These are phyloP conservation scores for Somateria mollissima DNA, from an alignment of 2,797 vertebrate species.

Conservation along the genomic window DNA sequence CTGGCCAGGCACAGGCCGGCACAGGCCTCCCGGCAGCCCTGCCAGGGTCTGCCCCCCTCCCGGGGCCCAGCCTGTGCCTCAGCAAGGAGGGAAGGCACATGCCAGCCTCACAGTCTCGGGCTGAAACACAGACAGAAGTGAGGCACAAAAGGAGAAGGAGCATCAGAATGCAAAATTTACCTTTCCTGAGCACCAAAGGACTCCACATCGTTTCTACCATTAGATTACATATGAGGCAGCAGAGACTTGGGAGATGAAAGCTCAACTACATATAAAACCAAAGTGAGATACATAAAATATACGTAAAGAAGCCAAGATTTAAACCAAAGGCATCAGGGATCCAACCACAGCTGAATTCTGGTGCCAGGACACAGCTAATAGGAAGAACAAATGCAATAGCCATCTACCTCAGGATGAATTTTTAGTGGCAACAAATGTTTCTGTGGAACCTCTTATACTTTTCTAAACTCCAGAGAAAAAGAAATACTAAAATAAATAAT, in stretches of 20 bases:
- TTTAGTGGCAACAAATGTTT: neutral
- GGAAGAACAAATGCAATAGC: slow-evolving; percentile 1
- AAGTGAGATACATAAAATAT: neutral
- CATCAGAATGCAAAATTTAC: neutral
- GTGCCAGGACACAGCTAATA: slow-evolving; percentile 6
- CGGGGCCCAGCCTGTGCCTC: rapidly evolving
- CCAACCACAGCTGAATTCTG: neutral
- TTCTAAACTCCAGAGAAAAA: neutral
- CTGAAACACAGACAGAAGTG: neutral
- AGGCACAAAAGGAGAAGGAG: neutral
- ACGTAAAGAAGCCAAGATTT: slow-evolving; percentile 19
- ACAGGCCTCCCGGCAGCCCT: neutral
- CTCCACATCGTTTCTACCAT: neutral
- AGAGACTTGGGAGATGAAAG: slow-evolving; percentile 14
- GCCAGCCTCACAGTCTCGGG: neutral
- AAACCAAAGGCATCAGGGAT: slow-evolving; percentile 36
- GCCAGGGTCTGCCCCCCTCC: rapidly evolving
- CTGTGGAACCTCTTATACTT: neutral
- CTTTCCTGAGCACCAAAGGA: neutral
- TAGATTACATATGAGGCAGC: neutral
- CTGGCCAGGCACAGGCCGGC: rapidly evolving
- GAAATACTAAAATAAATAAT: neutral
- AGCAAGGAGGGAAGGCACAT: neutral
- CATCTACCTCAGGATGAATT: neutral
- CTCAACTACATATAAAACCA: neutral